Evolutionary conservation across 2,888 invertebrate species (phyloP).

Genomic region (Conus canariensis): DNA sequence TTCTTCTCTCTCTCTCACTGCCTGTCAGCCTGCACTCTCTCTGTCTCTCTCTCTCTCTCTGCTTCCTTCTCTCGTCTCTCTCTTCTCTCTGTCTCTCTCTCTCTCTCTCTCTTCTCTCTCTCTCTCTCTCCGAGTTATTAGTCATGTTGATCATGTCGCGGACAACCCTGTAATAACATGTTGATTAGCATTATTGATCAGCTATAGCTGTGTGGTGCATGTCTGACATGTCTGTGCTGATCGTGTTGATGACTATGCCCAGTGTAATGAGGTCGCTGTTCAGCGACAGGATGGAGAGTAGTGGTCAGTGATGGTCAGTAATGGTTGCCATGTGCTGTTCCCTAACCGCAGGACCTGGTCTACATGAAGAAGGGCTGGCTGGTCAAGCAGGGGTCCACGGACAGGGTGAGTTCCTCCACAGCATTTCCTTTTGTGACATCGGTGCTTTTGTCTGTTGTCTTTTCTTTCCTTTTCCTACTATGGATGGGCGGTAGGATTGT

Average conservation of each 20-base stretch:
- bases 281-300: too few species aligned
- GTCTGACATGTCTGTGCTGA: too few species aligned
- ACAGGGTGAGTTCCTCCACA: slow-evolving; percentile 76
- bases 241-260: too few species aligned
- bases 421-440: background rate
- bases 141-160: too few species aligned
- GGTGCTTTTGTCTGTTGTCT: background rate
- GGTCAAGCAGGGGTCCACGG: slow-evolving; percentile 85
- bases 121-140: background rate
- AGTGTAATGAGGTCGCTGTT: too few species aligned
- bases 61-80: background rate
- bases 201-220: too few species aligned
- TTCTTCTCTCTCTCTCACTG: slow-evolving; percentile 14
- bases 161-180: too few species aligned
- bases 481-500: background rate
- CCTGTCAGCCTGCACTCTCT: background rate
- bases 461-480: background rate
- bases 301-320: too few species aligned
- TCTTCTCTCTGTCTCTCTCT: background rate
- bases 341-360: slow-evolving; percentile 68
- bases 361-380: slow-evolving; percentile 96
- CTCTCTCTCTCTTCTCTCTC: background rate
- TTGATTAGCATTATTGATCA: too few species aligned
- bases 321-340: background rate
- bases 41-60: background rate